Conservation (phyloP, 92 coral and sea anemone genomes). For the Isaurus tuberculatus region DNA sequence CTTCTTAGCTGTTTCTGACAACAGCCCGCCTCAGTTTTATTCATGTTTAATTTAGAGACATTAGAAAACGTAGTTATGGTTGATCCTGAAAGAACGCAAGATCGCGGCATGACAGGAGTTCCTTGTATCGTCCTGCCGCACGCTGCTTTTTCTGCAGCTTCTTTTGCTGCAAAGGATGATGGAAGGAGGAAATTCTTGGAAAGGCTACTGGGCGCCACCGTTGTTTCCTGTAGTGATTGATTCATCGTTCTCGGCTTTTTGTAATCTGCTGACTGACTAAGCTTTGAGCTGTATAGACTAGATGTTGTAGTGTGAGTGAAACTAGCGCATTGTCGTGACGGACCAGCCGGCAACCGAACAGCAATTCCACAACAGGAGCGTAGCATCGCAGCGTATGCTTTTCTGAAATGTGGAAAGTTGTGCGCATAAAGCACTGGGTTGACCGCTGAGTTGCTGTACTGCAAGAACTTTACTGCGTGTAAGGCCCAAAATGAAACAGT, state of each 20-base stretch:
- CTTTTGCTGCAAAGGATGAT: slow-evolving; percentile 42
- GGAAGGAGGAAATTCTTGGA: slow-evolving; percentile 23
- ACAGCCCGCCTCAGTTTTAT: background rate
- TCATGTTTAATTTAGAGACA: background rate
- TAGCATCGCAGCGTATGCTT: slow-evolving; percentile 65
- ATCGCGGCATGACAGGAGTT: slow-evolving; percentile 22
- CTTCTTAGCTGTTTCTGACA: background rate
- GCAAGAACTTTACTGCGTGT: slow-evolving; percentile 75
- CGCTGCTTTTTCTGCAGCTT: background rate
- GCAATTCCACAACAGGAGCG: slow-evolving; percentile 53
- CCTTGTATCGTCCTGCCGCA: background rate
- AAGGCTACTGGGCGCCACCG: background rate
- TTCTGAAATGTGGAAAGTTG: slow-evolving; percentile 74
- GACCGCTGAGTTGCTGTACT: slow-evolving; percentile 75
- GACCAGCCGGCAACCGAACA: background rate
- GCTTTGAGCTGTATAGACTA: slow-evolving; percentile 11
- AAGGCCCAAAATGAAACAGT: slow-evolving; percentile 59
- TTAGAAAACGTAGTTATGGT: background rate
- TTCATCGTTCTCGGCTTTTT: background rate
- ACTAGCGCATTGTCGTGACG: background rate
- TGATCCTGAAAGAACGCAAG: slow-evolving; percentile 9
- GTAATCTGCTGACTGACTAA: background rate
- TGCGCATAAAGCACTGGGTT: slow-evolving; percentile 77
- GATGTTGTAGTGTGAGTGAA: slow-evolving; percentile 15
- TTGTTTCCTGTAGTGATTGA: background rate